Percentiles rank a stretch among this genome's conserved stretches.
phyloP scores from a whole-genome alignment of 2,797 vertebrate genomes.

The Artibeus lituratus region DNA sequence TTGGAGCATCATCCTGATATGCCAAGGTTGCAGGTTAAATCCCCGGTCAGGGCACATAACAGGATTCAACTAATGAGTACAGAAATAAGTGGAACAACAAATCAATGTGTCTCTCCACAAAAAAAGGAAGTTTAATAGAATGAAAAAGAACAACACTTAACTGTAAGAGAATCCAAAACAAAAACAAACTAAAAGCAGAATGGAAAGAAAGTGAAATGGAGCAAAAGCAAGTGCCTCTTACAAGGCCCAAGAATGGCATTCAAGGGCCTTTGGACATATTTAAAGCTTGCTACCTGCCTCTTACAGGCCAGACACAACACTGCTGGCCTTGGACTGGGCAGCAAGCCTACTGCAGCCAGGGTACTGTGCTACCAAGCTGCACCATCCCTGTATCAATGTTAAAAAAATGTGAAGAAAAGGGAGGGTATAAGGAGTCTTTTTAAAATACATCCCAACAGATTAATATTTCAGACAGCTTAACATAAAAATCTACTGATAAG shows the following conservation, averaged over 20 bases:
- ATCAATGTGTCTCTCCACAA: background rate
- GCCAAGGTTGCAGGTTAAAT: background rate
- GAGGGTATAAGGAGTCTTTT: constrained; percentile 77
- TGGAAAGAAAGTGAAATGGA: constrained; percentile 78
- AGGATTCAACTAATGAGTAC: background rate
- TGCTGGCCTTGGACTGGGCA: constrained; percentile 81
- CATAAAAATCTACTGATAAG: constrained; percentile 73
- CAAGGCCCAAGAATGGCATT: constrained; percentile 85
- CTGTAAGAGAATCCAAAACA: constrained; percentile 41
- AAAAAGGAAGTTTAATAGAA: background rate
- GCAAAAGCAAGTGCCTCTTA: constrained; percentile 93
- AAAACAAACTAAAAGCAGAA: constrained; percentile 64
- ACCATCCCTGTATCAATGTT: constrained; percentile 74
- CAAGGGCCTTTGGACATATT: constrained; percentile 84
- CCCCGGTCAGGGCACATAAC: background rate
- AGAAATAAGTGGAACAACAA: background rate
- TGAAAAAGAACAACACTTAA: constrained; percentile 11
- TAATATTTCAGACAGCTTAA: constrained; percentile 66
- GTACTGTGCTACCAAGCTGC: constrained; percentile 80
- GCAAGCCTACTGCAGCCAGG: constrained; percentile 77
- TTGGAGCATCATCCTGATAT: background rate
- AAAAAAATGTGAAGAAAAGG: constrained; percentile 81
- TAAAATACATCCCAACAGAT: constrained; percentile 79
- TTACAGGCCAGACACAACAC: constrained; percentile 92
- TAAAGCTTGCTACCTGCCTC: constrained; percentile 91